Base-by-base conservation (phyloP, 2,888 invertebrate species). In the Lycophotia porphyrea region DNA sequence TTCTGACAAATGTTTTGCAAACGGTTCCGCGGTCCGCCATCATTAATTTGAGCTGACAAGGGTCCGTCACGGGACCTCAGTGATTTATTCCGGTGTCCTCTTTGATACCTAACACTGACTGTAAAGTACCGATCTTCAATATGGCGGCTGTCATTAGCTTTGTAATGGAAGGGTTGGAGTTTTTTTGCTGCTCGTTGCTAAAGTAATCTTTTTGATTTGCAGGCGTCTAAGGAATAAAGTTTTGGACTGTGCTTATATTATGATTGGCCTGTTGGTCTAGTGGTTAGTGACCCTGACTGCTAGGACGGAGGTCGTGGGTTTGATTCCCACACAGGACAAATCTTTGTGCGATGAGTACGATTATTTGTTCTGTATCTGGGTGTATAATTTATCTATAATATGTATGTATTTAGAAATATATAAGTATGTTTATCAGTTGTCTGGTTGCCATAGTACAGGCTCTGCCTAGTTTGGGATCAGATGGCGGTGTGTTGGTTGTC, bases 21-120 rank as follows among this genome's bases (percentile, higher is more conserved):
- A 44, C 74, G 60, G 58, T 80, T 74, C 63, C 52, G 86, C 68
- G 82, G 83, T 72, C 67, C 49, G 80, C 85, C 72, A 89, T 90
- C 91, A 90, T 90, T 90, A 89, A 90, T 89, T 87, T 84, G 73
- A 74, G 65, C 84, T 84, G 90, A 90, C 91, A 88, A 84, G 84
- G 88, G 88, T 88, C 82, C 88, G 86, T 88, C 89, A 88, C 34
- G 49, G 47, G 84, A 84, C 83, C 78, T 72, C 81, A 81, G 87
- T 90, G 90, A 91, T 91, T 91, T 91, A 91, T 90, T 79, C 80
- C 74, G 74, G 68, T 84, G 79, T 85, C 68, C 74, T 80, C 84
- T 88, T 86, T 88, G 88, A 85, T 84, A 88, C 84, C 84, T 75
- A 85, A 89, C 76, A 80, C 84, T 82, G 82, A 78, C 80, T 82